A percentile compares a stretch with the other conserved stretches of the same genome.
Evolutionary conservation across 2,113 vertebrate species (phyloP).

Genomic region (Paracyprichromis sp.): DNA sequence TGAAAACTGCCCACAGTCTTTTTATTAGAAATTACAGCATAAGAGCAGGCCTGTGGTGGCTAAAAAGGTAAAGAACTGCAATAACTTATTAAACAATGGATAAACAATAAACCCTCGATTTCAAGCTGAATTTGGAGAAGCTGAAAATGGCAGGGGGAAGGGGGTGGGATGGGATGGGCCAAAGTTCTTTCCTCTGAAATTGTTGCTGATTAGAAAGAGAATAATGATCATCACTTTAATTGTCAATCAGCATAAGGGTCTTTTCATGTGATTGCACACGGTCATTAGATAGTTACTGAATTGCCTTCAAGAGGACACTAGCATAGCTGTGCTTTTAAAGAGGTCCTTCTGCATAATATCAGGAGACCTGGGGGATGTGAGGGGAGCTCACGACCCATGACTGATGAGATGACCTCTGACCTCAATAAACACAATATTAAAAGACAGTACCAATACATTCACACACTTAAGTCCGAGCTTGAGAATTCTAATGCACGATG

Average conservation of each 20-base stretch:
- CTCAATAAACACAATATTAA: neutral
- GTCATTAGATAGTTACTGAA: conserved; percentile 2
- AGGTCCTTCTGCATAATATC: neutral
- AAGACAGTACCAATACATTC: neutral
- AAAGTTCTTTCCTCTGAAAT: neutral
- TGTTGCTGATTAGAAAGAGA: conserved; percentile 13
- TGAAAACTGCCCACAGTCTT: neutral
- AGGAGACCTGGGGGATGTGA: neutral
- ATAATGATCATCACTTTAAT: neutral
- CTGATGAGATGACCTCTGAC: conserved; percentile 38
- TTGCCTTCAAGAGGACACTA: neutral
- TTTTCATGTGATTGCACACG: conserved; percentile 30
- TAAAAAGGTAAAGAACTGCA: neutral
- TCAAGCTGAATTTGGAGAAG: neutral
- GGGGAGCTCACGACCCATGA: neutral
- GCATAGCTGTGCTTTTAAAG: neutral
- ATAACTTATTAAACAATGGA: neutral
- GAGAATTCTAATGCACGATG: neutral
- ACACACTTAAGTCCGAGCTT: neutral
- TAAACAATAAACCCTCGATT: neutral
- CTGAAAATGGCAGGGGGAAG: neutral
- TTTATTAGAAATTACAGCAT: neutral
- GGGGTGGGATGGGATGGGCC: neutral
- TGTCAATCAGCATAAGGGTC: conserved; percentile 14
- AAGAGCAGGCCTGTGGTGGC: neutral